Conservation (phyloP, 2,888 invertebrate species). For the Nymphalis c-album region DNA sequence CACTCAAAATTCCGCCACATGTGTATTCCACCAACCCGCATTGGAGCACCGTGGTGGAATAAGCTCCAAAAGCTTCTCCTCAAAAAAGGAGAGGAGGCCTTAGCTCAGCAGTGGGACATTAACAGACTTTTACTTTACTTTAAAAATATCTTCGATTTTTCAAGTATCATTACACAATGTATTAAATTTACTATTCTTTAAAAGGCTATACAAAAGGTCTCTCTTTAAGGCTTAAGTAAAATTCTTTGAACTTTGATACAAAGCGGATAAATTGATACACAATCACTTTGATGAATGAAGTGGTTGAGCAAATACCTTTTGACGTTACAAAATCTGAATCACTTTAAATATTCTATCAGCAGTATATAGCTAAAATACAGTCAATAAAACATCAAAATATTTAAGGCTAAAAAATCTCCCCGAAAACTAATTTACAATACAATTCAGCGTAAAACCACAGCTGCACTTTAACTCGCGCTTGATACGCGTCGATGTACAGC, state of each 20-base stretch:
- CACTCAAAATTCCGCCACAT: no score
- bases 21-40: no score
- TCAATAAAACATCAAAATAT: background rate
- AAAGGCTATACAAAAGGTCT: background rate
- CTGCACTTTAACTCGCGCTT: conserved; percentile 57
- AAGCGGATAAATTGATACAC: background rate
- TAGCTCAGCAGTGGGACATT: no score
- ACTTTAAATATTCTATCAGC: no score
- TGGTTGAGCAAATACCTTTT: background rate
- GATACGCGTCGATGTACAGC: conserved; percentile 65
- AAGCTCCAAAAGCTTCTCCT: no score
- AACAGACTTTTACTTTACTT: no score
- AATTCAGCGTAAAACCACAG: conserved; percentile 53
- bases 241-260: background rate
- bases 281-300: background rate
- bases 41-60: no score
- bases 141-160: background rate
- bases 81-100: no score
- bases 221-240: background rate
- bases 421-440: conserved; percentile 65
- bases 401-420: conserved; percentile 28
- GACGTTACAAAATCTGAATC: background rate
- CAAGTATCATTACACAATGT: background rate
- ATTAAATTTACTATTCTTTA: background rate
- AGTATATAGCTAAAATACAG: no score